Base-by-base conservation (phyloP, 2,888 invertebrate species). In the Pteria penguin region DNA sequence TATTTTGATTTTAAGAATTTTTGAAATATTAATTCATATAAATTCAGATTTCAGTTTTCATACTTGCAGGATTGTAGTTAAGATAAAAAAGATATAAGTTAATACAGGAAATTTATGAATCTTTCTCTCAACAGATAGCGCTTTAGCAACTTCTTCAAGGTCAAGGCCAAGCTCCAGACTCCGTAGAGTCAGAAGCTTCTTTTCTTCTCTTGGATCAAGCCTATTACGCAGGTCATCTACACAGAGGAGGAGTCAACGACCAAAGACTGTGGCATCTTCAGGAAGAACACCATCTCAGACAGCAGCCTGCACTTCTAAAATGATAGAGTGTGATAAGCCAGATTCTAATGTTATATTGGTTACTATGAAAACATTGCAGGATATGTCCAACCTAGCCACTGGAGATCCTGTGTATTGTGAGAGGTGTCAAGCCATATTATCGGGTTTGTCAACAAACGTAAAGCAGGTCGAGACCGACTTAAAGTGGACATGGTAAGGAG, bases 401-500 rank as follows among this genome's bases (percentile, higher is more conserved):
- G 88, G 88, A 8, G 88, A 88, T 69, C 86, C 89, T 3, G 77
- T 85, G 18, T 65, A 80, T 22, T 90, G 89, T 78, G 72, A 71
- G 2, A 58, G 73, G 5, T 90, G 89, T 74, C 75, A 81, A 5
- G 88, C 87, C 29, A 86, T 88, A 8, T 77, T 90, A 24, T 87
- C 87, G 4, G 63, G 80, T n/a, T 83, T 86, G 45, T 84, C 87
- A 58, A 67, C 29, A 1, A 33, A 62, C 2, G 66, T 58, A 36
- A 66, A 85, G 27, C 78, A 84, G 58, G 68, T 65, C 8, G 77
- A 79, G 2, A 83, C 79, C 8, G 84, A 84, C 14, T 82, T 78
- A n/a, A 79, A 68, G 2, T 88, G 89, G 88, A 82, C 29, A 1
- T 88, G 88, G 88, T 87, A 71, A n/a, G n/a, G n/a, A n/a, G n/a